Percentiles rank a stretch among this genome's conserved stretches.
Evolutionary conservation across 1,140 invertebrate genomes (phyloP).

Genomic region (Lordiphosa collinella): DNA sequence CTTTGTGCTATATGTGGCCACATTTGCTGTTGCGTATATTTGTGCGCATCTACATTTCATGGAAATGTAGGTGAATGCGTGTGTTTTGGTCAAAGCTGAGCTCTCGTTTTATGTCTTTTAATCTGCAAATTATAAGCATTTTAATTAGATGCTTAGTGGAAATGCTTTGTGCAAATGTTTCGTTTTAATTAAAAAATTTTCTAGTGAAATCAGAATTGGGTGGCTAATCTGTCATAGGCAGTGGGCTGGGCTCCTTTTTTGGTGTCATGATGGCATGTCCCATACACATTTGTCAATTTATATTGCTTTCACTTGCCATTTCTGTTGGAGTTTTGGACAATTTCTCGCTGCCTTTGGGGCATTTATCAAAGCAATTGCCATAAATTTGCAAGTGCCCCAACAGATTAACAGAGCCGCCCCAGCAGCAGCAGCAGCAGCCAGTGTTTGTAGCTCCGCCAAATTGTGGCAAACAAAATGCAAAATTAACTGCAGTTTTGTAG

Average conservation of each 20-base stretch:
- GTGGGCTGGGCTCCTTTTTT: background rate
- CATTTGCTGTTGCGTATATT: constrained; percentile 43
- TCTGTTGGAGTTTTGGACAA: constrained; percentile 2
- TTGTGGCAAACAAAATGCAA: constrained; percentile 63
- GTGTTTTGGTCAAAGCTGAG: constrained; percentile 25
- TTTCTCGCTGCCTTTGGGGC: constrained; percentile 32
- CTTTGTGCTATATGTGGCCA: constrained; percentile 4
- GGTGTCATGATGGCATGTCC: constrained; percentile 25
- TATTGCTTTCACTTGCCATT: constrained; percentile 39
- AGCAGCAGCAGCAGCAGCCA: background rate
- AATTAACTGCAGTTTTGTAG: constrained; percentile 58
- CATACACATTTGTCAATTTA: constrained; percentile 53
- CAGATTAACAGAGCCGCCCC: constrained; percentile 46
- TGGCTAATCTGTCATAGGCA: constrained; percentile 11
- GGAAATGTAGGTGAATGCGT: constrained; percentile 31
- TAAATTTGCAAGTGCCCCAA: constrained; percentile 64
- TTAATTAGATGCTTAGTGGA: constrained; percentile 49
- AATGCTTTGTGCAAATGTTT: constrained; percentile 40
- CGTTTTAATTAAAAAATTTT: constrained; percentile 60
- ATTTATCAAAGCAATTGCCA: constrained; percentile 57
- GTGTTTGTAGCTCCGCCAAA: constrained; percentile 17
- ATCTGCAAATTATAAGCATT: constrained; percentile 46
- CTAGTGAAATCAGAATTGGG: constrained; percentile 14
- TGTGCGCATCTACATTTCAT: constrained; percentile 52
- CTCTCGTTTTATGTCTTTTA: constrained; percentile 43